Evolutionary conservation across 2,888 invertebrate genomes (phyloP).

Genomic region (Clostera curtula): DNA sequence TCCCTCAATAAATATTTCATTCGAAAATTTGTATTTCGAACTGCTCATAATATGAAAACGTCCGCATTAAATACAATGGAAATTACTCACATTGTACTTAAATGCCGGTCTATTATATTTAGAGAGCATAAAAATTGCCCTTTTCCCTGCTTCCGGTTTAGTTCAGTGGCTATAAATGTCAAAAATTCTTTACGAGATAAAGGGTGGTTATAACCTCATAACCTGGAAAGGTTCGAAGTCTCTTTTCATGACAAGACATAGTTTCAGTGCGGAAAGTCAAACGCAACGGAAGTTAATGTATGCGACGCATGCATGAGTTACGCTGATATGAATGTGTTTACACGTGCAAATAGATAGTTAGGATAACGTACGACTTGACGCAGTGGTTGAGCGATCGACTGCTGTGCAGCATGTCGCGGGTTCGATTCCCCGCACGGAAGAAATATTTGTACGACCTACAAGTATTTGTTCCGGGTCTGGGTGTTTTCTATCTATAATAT

Average conservation of each 20-base stretch:
- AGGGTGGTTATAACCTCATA: constrained; percentile 54
- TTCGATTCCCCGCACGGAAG: too few species aligned
- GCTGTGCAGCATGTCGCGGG: too few species aligned
- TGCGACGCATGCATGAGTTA: constrained; percentile 54
- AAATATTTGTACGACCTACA: too few species aligned
- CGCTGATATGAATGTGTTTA: constrained; percentile 43
- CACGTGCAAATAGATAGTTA: constrained; percentile 40
- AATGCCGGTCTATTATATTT: constrained; percentile 14
- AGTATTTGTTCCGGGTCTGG: too few species aligned
- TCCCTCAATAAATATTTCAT: too few species aligned
- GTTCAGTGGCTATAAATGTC: constrained; percentile 31
- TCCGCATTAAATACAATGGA: constrained; percentile 3
- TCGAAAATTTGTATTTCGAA: too few species aligned
- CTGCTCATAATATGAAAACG: too few species aligned
- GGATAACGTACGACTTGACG: constrained; percentile 15
- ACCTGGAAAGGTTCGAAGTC: constrained; percentile 51
- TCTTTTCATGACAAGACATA: constrained; percentile 68
- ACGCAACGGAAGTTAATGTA: constrained; percentile 67
- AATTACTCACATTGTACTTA: constrained; percentile 8
- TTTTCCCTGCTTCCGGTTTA: constrained; percentile 14
- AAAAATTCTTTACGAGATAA: constrained; percentile 33
- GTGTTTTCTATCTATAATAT: too few species aligned
- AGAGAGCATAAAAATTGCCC: constrained; percentile 12
- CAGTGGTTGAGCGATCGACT: too few species aligned
- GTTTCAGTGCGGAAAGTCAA: constrained; percentile 63